A percentile compares a stretch with the other conserved stretches of the same genome.
phyloP scores from a whole-genome alignment of 2,888 invertebrate genomes.

The Cerastis leucographa region DNA sequence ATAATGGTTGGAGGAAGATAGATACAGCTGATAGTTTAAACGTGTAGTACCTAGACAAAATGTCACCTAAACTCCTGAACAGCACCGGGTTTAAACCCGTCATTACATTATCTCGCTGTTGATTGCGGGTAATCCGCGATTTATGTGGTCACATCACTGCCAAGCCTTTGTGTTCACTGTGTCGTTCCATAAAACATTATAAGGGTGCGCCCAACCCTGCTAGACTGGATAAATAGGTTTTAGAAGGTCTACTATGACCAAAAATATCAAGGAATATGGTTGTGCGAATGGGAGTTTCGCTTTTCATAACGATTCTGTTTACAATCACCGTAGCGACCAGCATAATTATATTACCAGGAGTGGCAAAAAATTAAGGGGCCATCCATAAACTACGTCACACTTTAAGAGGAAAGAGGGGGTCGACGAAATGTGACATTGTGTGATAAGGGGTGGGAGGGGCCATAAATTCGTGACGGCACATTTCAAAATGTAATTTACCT shows the following conservation, averaged over 20 bases:
- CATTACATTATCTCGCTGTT: constrained; percentile 65
- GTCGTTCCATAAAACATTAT: constrained; percentile 57
- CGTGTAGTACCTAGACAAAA: constrained; percentile 21
- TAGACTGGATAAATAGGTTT: background rate
- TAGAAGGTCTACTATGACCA: constrained; percentile 19
- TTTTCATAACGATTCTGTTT: background rate
- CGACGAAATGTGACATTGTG: too few relatives aligned
- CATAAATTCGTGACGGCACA: too few relatives aligned
- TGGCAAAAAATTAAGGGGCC: too few relatives aligned
- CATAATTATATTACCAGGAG: too few relatives aligned
- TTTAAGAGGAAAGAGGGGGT: too few relatives aligned
- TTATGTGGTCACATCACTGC: constrained; percentile 68
- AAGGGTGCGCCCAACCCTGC: constrained; percentile 50
- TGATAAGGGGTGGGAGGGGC: too few relatives aligned
- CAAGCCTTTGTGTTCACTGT: constrained; percentile 61
- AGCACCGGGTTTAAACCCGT: constrained; percentile 36
- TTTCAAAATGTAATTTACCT: too few relatives aligned
- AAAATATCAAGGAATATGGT: background rate
- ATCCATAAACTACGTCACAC: too few relatives aligned
- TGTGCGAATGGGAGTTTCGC: background rate
- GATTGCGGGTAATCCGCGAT: constrained; percentile 67
- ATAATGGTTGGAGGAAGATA: background rate
- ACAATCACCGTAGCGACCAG: background rate
- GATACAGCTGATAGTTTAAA: background rate
- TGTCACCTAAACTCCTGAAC: background rate